Evolutionary conservation across 1,140 invertebrate genomes (phyloP).

Genomic region (Anthonomus grandis): DNA sequence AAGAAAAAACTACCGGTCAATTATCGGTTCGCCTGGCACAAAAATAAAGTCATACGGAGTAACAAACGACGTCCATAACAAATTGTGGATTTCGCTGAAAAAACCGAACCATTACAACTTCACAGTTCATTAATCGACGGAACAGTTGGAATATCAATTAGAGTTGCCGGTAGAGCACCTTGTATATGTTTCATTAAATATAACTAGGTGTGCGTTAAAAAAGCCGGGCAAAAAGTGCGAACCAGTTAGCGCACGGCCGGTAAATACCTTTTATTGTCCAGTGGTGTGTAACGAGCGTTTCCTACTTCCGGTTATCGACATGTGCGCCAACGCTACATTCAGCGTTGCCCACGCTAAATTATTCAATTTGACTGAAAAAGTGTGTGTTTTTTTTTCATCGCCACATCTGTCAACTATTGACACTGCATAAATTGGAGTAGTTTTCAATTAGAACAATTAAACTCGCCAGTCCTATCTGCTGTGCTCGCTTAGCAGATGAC

Average conservation of each 20-base stretch:
- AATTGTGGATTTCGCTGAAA: slow-evolving; percentile 22
- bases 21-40: no score
- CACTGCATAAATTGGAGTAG: no score
- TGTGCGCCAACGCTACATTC: no score
- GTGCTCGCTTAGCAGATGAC: no score
- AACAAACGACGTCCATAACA: no score
- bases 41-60: no score
- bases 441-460: no score
- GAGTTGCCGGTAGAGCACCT: slow-evolving; percentile 24
- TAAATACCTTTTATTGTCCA: slow-evolving; percentile 24
- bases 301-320: slow-evolving; percentile 32
- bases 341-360: no score
- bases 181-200: slow-evolving; percentile 33
- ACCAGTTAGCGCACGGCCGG: slow-evolving; percentile 22
- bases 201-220: slow-evolving; percentile 31
- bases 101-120: slow-evolving; percentile 5
- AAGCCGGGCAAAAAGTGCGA: slow-evolving; percentile 26
- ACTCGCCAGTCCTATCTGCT: no score
- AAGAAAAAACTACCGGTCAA: no score
- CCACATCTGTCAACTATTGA: background rate
- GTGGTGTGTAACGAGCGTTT: slow-evolving; percentile 25
- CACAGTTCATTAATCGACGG: slow-evolving; percentile 23
- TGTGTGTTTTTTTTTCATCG: no score
- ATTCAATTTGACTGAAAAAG: no score
- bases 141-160: slow-evolving; percentile 35